Evolutionary conservation across 1,140 invertebrate genomes (phyloP).

Genomic region (Drosophila bocki): DNA sequence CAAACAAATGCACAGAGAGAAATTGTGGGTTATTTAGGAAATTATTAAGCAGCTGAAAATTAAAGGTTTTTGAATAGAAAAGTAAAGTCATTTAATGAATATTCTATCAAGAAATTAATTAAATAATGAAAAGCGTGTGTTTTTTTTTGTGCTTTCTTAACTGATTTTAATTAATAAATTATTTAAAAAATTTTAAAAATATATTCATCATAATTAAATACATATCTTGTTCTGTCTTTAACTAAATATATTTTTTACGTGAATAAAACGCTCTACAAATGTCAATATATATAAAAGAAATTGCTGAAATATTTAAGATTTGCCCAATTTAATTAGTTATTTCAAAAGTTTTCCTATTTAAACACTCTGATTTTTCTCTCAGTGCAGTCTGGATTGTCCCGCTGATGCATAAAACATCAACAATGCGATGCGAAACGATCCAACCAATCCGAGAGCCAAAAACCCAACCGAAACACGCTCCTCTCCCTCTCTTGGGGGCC

Average conservation of each 20-base stretch:
- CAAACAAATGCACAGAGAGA: slow-evolving; percentile 42
- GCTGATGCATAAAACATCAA: slow-evolving; percentile 80
- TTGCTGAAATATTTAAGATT: accelerated
- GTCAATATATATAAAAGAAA: neutral
- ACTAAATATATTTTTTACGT: neutral
- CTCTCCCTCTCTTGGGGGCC: slow-evolving; percentile 20
- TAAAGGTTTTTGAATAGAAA: neutral
- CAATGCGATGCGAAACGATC: slow-evolving; percentile 56
- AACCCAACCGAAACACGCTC: slow-evolving; percentile 28
- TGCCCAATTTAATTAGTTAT: too few relatives aligned
- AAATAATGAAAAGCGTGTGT: too few relatives aligned
- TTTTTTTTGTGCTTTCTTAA: neutral
- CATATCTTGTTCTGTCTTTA: too few relatives aligned
- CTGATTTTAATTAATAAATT: neutral
- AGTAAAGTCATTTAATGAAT: neutral
- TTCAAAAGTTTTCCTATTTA: neutral
- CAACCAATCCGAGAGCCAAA: slow-evolving; percentile 53
- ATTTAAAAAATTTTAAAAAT: neutral
- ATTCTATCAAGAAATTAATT: too few relatives aligned
- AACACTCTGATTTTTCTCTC: neutral
- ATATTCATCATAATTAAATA: neutral
- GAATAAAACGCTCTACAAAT: neutral
- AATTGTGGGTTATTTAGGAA: neutral
- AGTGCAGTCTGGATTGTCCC: slow-evolving; percentile 49
- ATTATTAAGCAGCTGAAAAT: neutral